Base-by-base conservation (phyloP, 2,888 invertebrate genomes). In the Tachina fera region DNA sequence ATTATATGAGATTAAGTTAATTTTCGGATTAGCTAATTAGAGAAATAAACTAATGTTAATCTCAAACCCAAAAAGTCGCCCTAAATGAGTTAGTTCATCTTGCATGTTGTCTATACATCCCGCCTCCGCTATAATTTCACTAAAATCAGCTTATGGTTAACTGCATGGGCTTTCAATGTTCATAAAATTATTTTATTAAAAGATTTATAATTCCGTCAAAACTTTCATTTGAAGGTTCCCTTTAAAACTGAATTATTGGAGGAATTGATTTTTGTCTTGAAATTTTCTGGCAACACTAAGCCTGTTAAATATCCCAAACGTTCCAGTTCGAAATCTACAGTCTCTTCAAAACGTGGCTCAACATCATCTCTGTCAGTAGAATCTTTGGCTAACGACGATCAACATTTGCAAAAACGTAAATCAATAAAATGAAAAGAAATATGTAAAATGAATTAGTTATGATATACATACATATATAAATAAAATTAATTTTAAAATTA, bases 241-340 rank as follows among this genome's bases (percentile, higher is more conserved):
- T 96, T 96, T 89, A 94, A 93, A 90, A 94, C 95, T 63, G 96
- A 96, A 90, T 90, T 96, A 41, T 92, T 94, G 70, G 95, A 95
- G 1, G 97, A 97, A 91, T 87, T 97, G 68, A 95, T 94, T 87
- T 97, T 97, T 89, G 94, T 97, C 45, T 90, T 96, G 3, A 94
- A 95, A 90, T 96, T 96, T 89, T 95, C 95, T 58, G 95, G 96
- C 41, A 95, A 95, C 70, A 95, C 95, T 0, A 97, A 96, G 90
- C 95, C 95, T 0, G 95, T 96, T 0, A 94, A 94, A 71, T 95
- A 95, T 84, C 92, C 92, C 1, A 91, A 91, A 83, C 89, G 89
- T 11, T 90, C 91, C 0, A 88, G 89, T 3, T 88, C 87, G 1
- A 88, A 88, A 51, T 89, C 88, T 14, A 87, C 87, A 16, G 88